Conservation (phyloP, 2,797 vertebrate genomes). For the Arnoldichthys spilopterus region DNA sequence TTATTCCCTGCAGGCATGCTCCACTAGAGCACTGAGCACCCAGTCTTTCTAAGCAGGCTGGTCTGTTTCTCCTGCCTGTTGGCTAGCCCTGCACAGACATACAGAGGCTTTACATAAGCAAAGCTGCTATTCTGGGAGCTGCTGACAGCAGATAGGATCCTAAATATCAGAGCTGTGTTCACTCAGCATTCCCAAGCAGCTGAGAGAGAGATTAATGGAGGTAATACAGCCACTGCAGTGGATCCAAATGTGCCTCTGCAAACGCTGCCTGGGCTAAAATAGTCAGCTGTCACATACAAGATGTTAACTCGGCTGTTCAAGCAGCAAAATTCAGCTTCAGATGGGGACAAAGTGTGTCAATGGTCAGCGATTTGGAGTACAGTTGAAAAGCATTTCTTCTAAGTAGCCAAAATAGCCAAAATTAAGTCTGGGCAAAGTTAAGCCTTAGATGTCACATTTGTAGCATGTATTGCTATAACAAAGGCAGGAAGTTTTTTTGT, state of each 20-base stretch:
- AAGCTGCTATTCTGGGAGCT: constrained; percentile 67
- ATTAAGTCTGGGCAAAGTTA: not conserved
- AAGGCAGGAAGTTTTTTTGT: not conserved
- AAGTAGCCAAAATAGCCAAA: not conserved
- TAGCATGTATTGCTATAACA: not conserved
- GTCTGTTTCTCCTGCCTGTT: constrained; percentile 15
- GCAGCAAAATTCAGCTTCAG: constrained; percentile 33
- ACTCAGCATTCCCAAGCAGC: constrained; percentile 66
- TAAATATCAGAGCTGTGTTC: constrained; percentile 70
- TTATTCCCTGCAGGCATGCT: constrained; percentile 35
- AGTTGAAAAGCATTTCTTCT: not conserved
- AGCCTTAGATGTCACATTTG: not conserved
- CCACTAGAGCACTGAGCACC: constrained; percentile 38
- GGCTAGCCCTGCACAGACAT: constrained; percentile 26
- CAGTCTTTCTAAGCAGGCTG: constrained; percentile 42
- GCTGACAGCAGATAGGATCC: constrained; percentile 67
- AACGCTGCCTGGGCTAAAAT: constrained; percentile 53
- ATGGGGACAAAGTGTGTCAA: not conserved
- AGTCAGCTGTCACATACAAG: constrained; percentile 60
- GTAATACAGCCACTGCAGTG: constrained; percentile 55
- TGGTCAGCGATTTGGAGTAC: constrained; percentile 12
- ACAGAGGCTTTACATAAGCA: constrained; percentile 69
- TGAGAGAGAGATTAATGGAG: constrained; percentile 64
- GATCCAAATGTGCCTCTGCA: constrained; percentile 57
- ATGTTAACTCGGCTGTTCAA: constrained; percentile 46